phyloP scores from a whole-genome alignment of 2,113 vertebrate genomes.

The Thomomys bottae region DNA sequence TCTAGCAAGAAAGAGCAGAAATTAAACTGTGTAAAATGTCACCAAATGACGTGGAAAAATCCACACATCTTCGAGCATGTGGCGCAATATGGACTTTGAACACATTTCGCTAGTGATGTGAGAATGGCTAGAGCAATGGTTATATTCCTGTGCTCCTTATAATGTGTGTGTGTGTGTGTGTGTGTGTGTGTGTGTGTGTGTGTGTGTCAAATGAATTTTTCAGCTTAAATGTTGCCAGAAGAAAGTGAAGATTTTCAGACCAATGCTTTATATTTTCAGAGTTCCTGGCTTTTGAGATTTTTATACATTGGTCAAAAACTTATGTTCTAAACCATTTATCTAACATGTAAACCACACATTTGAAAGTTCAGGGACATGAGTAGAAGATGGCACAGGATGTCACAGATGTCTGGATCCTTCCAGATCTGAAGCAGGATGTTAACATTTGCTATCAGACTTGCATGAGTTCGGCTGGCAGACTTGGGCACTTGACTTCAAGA shows the following conservation, averaged over 20 bases:
- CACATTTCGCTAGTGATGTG: slow-evolving; percentile 25
- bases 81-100: slow-evolving; percentile 55
- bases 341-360: neutral
- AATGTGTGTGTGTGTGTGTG: neutral
- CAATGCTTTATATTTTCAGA: slow-evolving; percentile 41
- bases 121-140: slow-evolving; percentile 60
- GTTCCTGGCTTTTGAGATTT: slow-evolving; percentile 54
- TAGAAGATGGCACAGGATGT: slow-evolving; percentile 9
- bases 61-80: slow-evolving; percentile 66
- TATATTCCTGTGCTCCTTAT: slow-evolving; percentile 42
- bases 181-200: neutral
- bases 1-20: slow-evolving; percentile 64
- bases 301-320: slow-evolving; percentile 58
- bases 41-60: slow-evolving; percentile 67
- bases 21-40: slow-evolving; percentile 64
- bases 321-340: neutral
- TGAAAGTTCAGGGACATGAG: neutral
- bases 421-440: neutral
- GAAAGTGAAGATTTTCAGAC: slow-evolving; percentile 61
- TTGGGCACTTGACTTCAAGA: slow-evolving; percentile 29
- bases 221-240: slow-evolving; percentile 59
- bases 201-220: slow-evolving; percentile 38
- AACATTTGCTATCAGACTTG: slow-evolving; percentile 23
- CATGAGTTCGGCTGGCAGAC: neutral
- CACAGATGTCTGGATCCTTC: neutral